phyloP scores from a whole-genome alignment of 2,113 vertebrate species.

The Tyto alba region DNA sequence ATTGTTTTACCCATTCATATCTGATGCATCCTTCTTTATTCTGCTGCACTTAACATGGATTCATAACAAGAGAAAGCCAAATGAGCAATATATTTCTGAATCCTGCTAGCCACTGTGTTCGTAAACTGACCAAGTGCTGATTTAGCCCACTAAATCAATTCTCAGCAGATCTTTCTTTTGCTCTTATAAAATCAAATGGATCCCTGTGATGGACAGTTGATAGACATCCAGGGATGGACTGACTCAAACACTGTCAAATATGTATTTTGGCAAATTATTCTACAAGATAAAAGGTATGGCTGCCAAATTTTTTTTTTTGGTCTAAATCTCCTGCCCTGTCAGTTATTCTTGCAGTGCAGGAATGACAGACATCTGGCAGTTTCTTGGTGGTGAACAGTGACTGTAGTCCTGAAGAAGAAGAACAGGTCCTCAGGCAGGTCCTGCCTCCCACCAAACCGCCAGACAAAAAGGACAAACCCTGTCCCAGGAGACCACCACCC shows the following conservation, averaged over 20 bases:
- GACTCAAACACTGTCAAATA: neutral
- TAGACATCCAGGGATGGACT: neutral
- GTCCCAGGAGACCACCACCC: neutral
- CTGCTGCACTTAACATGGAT: neutral
- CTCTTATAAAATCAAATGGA: neutral
- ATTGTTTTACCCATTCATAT: neutral
- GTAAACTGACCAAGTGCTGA: neutral
- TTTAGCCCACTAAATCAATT: neutral
- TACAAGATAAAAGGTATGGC: neutral
- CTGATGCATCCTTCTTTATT: neutral
- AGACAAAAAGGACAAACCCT: neutral
- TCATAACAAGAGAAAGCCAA: neutral
- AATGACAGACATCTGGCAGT: neutral
- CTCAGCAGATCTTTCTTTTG: neutral
- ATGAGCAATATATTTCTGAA: neutral
- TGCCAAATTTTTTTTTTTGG: neutral
- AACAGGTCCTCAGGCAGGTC: neutral
- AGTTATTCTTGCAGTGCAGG: neutral
- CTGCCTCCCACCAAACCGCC: neutral
- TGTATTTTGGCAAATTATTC: neutral
- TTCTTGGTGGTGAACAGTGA: neutral
- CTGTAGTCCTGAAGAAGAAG: neutral
- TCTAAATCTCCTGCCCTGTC: neutral
- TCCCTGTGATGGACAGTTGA: neutral
- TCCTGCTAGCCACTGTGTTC: neutral